A percentile compares a stretch with the other conserved stretches of the same genome.
These are phyloP conservation scores for Oligia latruncula DNA, from an alignment of 2,888 invertebrate species.

Conservation along the genomic window DNA sequence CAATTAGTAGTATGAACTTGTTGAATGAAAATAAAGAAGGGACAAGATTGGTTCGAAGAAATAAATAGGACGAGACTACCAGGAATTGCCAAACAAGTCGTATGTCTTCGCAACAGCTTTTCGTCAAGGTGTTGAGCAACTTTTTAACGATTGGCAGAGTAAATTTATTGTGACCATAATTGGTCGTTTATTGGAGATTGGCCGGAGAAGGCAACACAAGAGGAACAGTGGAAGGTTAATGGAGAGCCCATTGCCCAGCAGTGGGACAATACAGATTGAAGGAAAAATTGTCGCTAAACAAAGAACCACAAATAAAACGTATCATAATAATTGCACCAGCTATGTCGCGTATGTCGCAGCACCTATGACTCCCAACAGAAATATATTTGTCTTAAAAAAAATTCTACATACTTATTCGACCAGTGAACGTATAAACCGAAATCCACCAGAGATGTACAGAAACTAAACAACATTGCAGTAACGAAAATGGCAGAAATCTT, in stretches of 20 bases:
- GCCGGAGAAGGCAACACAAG: background rate
- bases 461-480: background rate
- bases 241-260: background rate
- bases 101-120: slow-evolving; percentile 1
- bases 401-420: background rate
- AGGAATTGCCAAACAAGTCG: slow-evolving; percentile 6
- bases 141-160: background rate
- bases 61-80: background rate
- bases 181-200: background rate
- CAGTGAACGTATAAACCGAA: background rate
- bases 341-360: background rate
- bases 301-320: background rate
- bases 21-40: slow-evolving; percentile 21
- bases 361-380: background rate
- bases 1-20: slow-evolving; percentile 21
- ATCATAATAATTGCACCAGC: background rate
- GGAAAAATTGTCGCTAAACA: background rate
- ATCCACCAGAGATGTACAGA: background rate
- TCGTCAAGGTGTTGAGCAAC: background rate
- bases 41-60: background rate
- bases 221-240: background rate
- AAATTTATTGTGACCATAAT: background rate
- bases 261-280: background rate
- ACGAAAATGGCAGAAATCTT: background rate
- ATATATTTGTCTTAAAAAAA: background rate